A percentile compares a stretch with the other conserved stretches of the same genome.
phyloP scores from a whole-genome alignment of 1,140 invertebrate genomes.

The Drosophila sulfurigaster region DNA sequence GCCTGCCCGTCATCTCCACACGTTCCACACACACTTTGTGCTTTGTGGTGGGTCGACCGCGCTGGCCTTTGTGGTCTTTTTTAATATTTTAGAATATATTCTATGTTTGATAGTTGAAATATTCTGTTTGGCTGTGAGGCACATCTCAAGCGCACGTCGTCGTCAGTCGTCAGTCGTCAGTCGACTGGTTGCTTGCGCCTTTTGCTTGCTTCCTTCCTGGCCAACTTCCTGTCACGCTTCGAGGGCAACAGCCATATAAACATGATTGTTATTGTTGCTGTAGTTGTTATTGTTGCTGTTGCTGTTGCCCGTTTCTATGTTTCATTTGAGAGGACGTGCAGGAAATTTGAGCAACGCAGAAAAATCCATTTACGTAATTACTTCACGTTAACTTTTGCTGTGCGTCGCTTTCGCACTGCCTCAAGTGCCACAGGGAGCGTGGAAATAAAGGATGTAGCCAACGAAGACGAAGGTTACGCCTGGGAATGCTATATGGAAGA shows the following conservation, averaged over 20 bases:
- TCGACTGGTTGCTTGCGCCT: slow-evolving; percentile 34
- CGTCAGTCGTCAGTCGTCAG: slow-evolving; percentile 16
- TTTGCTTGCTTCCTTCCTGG: slow-evolving; percentile 72
- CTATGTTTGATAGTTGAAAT: slow-evolving; percentile 41
- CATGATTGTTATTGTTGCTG: slow-evolving; percentile 48
- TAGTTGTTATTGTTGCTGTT: slow-evolving; percentile 14
- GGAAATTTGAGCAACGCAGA: slow-evolving; percentile 78
- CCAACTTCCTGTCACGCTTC: slow-evolving; percentile 77
- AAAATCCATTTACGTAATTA: slow-evolving; percentile 84
- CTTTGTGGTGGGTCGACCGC: not conserved
- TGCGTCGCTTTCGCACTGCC: slow-evolving; percentile 11
- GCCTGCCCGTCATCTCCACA: not conserved
- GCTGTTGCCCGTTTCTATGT: slow-evolving; percentile 37
- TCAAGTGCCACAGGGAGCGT: slow-evolving; percentile 7
- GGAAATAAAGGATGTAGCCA: not conserved
- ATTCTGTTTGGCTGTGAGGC: not conserved
- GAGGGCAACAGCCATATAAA: slow-evolving; percentile 68
- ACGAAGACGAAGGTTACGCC: not conserved
- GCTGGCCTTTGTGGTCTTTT: slow-evolving; percentile 11
- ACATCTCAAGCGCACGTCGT: slow-evolving; percentile 45
- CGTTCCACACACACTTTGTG: not conserved
- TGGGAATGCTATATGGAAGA: slow-evolving; percentile 33
- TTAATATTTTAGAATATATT: slow-evolving; percentile 23
- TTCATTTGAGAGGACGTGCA: slow-evolving; percentile 68
- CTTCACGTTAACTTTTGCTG: slow-evolving; percentile 75